These are phyloP conservation scores for Perdita meconis DNA, from an alignment of 2,888 invertebrate species.

Conservation along the genomic window DNA sequence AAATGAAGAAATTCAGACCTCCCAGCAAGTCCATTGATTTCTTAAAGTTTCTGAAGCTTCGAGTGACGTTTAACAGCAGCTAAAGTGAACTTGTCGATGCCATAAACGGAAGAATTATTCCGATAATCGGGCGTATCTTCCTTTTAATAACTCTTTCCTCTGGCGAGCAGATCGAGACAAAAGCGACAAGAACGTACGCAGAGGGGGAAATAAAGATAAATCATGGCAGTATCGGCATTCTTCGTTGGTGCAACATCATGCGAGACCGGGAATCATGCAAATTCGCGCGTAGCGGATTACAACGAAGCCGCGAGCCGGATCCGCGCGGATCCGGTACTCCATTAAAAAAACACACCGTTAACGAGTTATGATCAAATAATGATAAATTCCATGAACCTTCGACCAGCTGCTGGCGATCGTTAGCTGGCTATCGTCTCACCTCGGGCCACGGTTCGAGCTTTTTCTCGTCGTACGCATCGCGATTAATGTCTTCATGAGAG, in stretches of 20 bases:
- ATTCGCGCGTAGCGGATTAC: slow-evolving; percentile 50
- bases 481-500: slow-evolving; percentile 68
- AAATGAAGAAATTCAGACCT: not conserved
- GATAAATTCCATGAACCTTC: slow-evolving; percentile 73
- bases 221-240: slow-evolving; percentile 40
- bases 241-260: slow-evolving; percentile 42
- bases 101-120: not conserved
- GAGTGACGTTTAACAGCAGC: not conserved
- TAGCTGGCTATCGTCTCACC: slow-evolving; percentile 59
- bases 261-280: slow-evolving; percentile 61
- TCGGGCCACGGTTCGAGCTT: slow-evolving; percentile 40
- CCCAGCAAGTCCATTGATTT: not conserved
- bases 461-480: slow-evolving; percentile 51
- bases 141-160: slow-evolving; percentile 18
- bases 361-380: slow-evolving; percentile 75
- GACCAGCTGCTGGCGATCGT: slow-evolving; percentile 73
- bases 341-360: slow-evolving; percentile 54
- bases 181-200: not conserved
- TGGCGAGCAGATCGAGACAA: not conserved
- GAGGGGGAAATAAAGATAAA: slow-evolving; percentile 42
- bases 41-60: not conserved
- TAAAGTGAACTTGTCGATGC: not conserved
- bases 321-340: slow-evolving; percentile 43
- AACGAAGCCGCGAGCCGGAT: slow-evolving; percentile 48
- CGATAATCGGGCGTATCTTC: not conserved